Percentiles rank a stretch among this genome's conserved stretches.
Conservation (phyloP, 2,797 vertebrate species). For the Malurus splendens region DNA sequence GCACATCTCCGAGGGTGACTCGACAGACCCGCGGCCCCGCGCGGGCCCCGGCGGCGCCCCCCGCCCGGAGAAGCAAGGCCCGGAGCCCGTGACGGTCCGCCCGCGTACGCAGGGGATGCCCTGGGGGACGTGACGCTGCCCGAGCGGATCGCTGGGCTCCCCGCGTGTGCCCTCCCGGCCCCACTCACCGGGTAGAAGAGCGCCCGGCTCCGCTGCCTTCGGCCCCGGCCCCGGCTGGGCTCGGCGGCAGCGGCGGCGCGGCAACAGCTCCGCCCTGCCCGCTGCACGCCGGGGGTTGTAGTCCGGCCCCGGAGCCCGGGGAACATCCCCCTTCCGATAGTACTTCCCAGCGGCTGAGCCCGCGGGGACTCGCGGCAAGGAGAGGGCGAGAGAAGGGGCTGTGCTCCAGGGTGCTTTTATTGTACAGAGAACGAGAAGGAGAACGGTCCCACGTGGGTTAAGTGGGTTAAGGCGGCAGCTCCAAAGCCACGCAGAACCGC, state of each 20-base stretch:
- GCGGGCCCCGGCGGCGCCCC: not conserved
- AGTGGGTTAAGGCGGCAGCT: not conserved
- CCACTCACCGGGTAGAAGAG: not conserved
- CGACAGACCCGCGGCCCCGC: not conserved
- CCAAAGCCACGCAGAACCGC: not conserved
- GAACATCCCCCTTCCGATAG: not conserved
- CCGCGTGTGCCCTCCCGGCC: not conserved
- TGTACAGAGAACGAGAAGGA: not conserved
- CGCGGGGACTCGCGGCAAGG: not conserved
- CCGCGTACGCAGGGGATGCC: not conserved
- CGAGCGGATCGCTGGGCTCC: not conserved
- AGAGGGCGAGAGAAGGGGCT: not conserved
- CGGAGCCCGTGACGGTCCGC: not conserved
- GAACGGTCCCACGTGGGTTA: not conserved
- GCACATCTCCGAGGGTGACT: not conserved
- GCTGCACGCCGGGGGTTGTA: constrained; percentile 9
- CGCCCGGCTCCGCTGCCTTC: not conserved
- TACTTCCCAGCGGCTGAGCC: not conserved
- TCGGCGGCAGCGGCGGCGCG: not conserved
- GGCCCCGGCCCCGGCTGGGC: not conserved
- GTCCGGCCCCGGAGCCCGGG: not conserved
- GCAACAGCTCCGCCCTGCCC: not conserved
- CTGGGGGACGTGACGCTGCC: not conserved
- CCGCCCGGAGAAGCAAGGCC: not conserved
- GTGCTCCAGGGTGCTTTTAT: not conserved